phyloP scores from a whole-genome alignment of 2,797 vertebrate species.

The Fistularia tabacaria region DNA sequence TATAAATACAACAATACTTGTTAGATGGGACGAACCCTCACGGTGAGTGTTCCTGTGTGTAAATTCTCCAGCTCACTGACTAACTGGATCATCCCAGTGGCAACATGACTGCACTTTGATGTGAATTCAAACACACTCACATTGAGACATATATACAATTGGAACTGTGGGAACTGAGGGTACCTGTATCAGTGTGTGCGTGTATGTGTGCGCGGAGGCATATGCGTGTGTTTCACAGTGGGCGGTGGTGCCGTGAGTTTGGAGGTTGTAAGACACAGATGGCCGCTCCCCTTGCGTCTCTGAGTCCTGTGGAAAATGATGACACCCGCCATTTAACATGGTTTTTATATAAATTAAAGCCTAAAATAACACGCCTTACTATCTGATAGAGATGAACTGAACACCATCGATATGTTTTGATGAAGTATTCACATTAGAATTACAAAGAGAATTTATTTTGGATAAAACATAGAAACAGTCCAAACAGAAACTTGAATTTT shows the following conservation, averaged over 20 bases:
- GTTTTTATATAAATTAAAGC: background rate
- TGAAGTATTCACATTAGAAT: too few relatives aligned
- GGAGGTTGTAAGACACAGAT: conserved; percentile 67
- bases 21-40: conserved; percentile 16
- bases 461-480: too few relatives aligned
- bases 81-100: conserved; percentile 59
- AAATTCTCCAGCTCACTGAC: conserved; percentile 64
- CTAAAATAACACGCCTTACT: too few relatives aligned
- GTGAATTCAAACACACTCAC: conserved; percentile 21
- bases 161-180: conserved; percentile 1
- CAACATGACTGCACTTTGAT: conserved; percentile 20
- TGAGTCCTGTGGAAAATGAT: conserved; percentile 53
- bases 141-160: background rate
- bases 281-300: conserved; percentile 64
- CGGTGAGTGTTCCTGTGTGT: conserved; percentile 25
- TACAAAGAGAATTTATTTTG: too few relatives aligned
- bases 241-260: conserved; percentile 21
- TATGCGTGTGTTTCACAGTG: conserved; percentile 13
- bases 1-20: conserved; percentile 6
- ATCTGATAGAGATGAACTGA: too few relatives aligned
- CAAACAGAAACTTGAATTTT: too few relatives aligned
- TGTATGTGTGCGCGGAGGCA: conserved; percentile 9
- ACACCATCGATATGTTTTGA: too few relatives aligned
- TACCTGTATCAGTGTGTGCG: conserved; percentile 1
- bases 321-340: conserved; percentile 5